A percentile compares a stretch with the other conserved stretches of the same genome.
Evolutionary conservation across 2,797 vertebrate species (phyloP).

Genomic region (Sebastes flavidus): DNA sequence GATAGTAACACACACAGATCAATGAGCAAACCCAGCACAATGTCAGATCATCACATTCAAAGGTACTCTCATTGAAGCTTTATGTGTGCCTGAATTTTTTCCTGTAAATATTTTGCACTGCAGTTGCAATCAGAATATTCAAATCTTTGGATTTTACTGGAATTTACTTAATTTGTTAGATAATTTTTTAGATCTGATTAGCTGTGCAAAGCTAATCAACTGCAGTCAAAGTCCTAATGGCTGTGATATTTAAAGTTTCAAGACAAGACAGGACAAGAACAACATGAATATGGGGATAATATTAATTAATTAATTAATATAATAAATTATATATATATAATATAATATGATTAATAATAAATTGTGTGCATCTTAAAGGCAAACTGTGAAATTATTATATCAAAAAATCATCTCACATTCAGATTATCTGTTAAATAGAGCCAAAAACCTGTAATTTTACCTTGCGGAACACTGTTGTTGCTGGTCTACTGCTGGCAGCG

Average conservation of each 20-base stretch:
- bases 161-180: neutral
- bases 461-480: too few species aligned
- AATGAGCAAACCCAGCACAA: neutral
- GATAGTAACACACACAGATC: neutral
- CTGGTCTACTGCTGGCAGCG: too few species aligned
- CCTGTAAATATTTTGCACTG: neutral
- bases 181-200: neutral
- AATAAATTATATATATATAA: too few species aligned
- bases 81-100: neutral
- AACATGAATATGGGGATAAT: neutral
- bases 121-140: neutral
- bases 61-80: neutral
- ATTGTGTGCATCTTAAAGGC: neutral
- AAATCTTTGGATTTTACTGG: neutral
- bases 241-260: neutral
- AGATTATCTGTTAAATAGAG: neutral
- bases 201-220: neutral
- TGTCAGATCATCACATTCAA: slow-evolving; percentile 16
- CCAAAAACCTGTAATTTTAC: too few species aligned
- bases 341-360: too few species aligned
- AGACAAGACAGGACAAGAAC: neutral
- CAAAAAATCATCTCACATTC: neutral
- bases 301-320: neutral
- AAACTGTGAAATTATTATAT: neutral
- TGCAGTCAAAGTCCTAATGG: neutral